A percentile compares a stretch with the other conserved stretches of the same genome.
Evolutionary conservation across 2,113 vertebrate genomes (phyloP).

Genomic region (Calidris pygmaea): DNA sequence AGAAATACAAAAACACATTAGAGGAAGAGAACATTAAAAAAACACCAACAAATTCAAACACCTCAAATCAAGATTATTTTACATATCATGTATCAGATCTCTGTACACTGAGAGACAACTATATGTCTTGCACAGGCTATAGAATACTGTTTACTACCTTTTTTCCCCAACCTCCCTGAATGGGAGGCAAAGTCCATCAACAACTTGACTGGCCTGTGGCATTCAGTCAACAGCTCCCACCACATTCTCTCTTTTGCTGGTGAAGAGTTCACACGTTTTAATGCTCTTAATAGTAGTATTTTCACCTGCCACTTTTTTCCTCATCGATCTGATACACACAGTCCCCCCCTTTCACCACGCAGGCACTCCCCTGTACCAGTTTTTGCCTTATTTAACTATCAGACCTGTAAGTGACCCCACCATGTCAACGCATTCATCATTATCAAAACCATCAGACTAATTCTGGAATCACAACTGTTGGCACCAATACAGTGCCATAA

Average conservation of each 20-base stretch:
- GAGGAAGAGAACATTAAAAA: not conserved
- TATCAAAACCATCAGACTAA: not conserved
- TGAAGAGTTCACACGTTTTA: not conserved
- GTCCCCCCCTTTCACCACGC: not conserved
- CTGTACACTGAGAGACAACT: not conserved
- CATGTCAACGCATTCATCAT: not conserved
- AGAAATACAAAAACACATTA: not conserved
- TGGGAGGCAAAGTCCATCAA: not conserved
- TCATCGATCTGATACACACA: not conserved
- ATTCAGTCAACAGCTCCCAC: not conserved
- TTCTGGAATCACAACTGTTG: not conserved
- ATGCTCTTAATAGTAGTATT: not conserved
- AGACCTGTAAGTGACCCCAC: not conserved
- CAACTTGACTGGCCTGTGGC: not conserved
- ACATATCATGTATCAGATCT: not conserved
- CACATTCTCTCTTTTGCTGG: not conserved
- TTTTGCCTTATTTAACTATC: not conserved
- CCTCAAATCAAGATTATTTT: not conserved
- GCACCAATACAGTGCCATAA: not conserved
- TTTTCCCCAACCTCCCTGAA: not conserved
- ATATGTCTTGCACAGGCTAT: not conserved
- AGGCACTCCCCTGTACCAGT: not conserved
- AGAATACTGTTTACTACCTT: not conserved
- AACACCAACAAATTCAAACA: not conserved
- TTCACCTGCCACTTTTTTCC: not conserved